Base-by-base conservation (phyloP, 2,113 vertebrate species). In the Riparia riparia region DNA sequence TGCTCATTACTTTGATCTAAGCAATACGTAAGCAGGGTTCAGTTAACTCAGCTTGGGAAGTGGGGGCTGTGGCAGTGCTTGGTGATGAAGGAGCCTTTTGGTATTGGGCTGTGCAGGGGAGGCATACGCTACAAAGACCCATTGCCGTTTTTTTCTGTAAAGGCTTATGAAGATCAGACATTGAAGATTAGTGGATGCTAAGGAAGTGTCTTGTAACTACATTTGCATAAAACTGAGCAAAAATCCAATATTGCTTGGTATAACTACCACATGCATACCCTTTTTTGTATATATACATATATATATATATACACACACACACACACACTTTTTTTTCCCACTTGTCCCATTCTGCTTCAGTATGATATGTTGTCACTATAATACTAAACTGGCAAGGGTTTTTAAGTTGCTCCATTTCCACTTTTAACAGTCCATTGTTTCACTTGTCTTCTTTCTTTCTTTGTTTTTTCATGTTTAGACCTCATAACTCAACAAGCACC, bases 351-450 rank as follows among this genome's bases (percentile, higher is more conserved):
- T 97, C 96, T 97, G 81, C 93, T 97, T 97, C 95, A 56, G 81
- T 95, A 51, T 95, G 85, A 78, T 80, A 22, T 97, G 89, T 96
- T 96, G 76, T 97, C 96, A 96, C 92, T 96, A 6, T 95, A 97
- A 97, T 96, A 94, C 98, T 98, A 97, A 98, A 98, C 97, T 97
- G 97, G 96, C 98, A 97, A 98, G 94, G 92, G 76, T 95, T 97
- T 96, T 98, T 95, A 95, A 96, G 93, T 97, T n/a, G 50, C 98
- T 97, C 93, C 98, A 97, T 98, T 97, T 97, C 92, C 97, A 97
- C 97, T 97, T 95, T 93, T 98, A 98, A 98, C 97, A 95, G 83
- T 97, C 98, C 92, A 94, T 96, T 93, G 96, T 98, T 97, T 98
- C 95, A 97, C 94, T 96, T 94, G 91, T 97, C 93, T 86, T 96